phyloP scores from a whole-genome alignment of 1,140 invertebrate genomes.

The Bursaphelenchus mucronatus region DNA sequence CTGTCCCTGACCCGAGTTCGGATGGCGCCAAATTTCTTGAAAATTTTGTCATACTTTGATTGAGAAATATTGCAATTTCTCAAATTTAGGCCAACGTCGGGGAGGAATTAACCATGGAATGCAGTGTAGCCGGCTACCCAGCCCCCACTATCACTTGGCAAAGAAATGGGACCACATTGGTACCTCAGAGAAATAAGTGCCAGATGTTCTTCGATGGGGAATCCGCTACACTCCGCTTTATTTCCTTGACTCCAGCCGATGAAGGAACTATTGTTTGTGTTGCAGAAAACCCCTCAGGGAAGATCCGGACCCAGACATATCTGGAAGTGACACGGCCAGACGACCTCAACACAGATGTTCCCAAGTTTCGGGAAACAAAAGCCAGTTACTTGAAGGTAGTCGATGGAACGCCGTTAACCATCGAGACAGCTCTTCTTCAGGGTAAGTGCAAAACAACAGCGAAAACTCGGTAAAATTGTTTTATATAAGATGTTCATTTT shows the following conservation, averaged over 20 bases:
- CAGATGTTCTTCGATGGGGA: constrained; percentile 54
- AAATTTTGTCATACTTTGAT: constrained; percentile 9
- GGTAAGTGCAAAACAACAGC: background rate
- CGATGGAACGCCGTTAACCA: background rate
- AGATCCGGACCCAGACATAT: constrained; percentile 40
- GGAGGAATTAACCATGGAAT: constrained; percentile 49
- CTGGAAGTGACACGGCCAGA: constrained; percentile 37
- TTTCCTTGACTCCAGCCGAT: constrained; percentile 78
- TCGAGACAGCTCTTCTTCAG: constrained; percentile 4
- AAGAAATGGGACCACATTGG: constrained; percentile 39
- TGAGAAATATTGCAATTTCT: constrained; percentile 11
- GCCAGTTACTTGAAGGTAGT: constrained; percentile 17
- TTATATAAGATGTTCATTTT: background rate
- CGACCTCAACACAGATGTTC: constrained; percentile 31
- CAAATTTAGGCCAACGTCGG: constrained; percentile 35
- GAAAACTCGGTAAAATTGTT: background rate
- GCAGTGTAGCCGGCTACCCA: constrained; percentile 44
- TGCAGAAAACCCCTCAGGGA: constrained; percentile 81
- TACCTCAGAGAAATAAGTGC: constrained; percentile 45
- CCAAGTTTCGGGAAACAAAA: constrained; percentile 37
- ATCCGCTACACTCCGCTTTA: constrained; percentile 71
- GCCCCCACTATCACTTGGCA: constrained; percentile 50
- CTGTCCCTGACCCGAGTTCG: constrained; percentile 21
- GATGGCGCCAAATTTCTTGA: constrained; percentile 13
- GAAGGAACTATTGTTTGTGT: constrained; percentile 92